Base-by-base conservation (phyloP, 2,888 invertebrate species). In the Mythimna ferrago region DNA sequence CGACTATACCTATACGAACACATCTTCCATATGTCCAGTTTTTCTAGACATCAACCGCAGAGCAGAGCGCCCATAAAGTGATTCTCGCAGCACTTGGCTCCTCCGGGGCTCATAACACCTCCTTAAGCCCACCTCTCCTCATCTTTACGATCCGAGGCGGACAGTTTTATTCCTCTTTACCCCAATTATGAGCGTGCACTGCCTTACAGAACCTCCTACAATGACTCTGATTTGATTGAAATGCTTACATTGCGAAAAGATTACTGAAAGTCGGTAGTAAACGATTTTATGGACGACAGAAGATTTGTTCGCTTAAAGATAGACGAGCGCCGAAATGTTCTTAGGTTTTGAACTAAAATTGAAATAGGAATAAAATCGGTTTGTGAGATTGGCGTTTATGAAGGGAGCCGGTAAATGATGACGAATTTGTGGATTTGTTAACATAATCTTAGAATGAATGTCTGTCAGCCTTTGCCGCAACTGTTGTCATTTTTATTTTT, bases 171-270 rank as follows among this genome's bases (percentile, higher is more conserved):
- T 85, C 81, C 78, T 79, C 77, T 82, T 86, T 86, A 86, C 84
- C 85, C 82, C 88, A 89, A 89, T 89, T 87, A 89, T 87, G 85
- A 86, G 83, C 67, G 77, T 76, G 78, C 76, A 83, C 80, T 83
- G 82, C 81, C 81, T 84, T 82, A 76, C 79, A 80, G 80, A 74
- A 80, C 81, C 77, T 89, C 89, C 86, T 87, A 85, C 86, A 83
- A 85, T 88, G 81, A 84, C 84, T 87, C 71, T 82, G 83, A 88
- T 90, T 89, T 89, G 89, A 90, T 91, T 88, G 89, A 89, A 90
- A 85, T 80, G 87, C 86, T 85, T 85, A 85, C 86, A 73, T 77
- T 75, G 85, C 86, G 77, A 87, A 87, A 87, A 87, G 79, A 85
- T 87, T 83, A 86, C 76, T 65, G 73, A 58, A 76, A 79, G 70